Evolutionary conservation across 2,888 invertebrate genomes (phyloP).

Genomic region (Caenorhabditis sp.): DNA sequence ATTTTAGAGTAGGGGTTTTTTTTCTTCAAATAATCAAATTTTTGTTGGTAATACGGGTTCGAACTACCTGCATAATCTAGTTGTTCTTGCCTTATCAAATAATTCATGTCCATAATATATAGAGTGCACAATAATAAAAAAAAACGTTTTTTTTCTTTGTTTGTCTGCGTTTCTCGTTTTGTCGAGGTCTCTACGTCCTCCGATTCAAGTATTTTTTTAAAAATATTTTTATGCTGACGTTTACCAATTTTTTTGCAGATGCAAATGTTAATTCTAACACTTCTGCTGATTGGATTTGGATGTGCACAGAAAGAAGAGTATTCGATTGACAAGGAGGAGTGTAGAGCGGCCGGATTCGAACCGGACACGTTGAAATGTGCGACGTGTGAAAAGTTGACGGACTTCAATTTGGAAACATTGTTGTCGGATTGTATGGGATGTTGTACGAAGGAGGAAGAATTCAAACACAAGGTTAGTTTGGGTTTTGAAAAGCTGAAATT

Average conservation of each 20-base stretch:
- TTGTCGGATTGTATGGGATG: slow-evolving; percentile 62
- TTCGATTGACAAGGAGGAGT: slow-evolving; percentile 54
- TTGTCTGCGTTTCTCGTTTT: neutral
- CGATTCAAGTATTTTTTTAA: too few relatives aligned
- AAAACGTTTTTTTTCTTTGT: neutral
- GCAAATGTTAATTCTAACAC: neutral
- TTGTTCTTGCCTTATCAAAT: slow-evolving; percentile 1
- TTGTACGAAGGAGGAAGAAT: slow-evolving; percentile 61
- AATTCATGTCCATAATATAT: neutral
- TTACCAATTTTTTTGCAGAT: neutral
- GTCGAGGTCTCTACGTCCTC: too few relatives aligned
- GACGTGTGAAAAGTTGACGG: slow-evolving; percentile 52
- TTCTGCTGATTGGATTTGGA: neutral
- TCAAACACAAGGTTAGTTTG: slow-evolving; percentile 60
- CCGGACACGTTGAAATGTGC: slow-evolving; percentile 56
- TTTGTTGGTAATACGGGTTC: neutral
- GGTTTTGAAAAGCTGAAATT: too few relatives aligned
- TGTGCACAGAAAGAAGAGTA: slow-evolving; percentile 32
- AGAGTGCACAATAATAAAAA: neutral
- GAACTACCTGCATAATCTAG: neutral
- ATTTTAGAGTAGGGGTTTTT: neutral
- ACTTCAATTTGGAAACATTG: slow-evolving; percentile 60
- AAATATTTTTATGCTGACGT: slow-evolving; percentile 3
- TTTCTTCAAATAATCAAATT: too few relatives aligned
- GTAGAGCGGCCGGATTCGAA: slow-evolving; percentile 59